Evolutionary conservation across 2,888 invertebrate species (phyloP).

Genomic region (Furcula furcula): DNA sequence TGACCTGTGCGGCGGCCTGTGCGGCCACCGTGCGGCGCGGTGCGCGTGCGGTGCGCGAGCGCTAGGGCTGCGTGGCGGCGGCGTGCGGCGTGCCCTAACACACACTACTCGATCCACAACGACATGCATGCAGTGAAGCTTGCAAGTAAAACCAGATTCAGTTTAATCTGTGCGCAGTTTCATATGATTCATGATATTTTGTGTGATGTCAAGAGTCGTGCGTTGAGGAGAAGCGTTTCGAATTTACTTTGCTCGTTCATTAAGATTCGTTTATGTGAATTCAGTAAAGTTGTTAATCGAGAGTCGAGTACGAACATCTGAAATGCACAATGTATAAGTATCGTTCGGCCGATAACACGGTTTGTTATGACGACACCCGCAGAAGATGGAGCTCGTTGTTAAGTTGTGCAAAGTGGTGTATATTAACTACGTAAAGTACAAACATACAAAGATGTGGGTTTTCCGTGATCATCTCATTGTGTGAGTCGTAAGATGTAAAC

Average conservation of each 20-base stretch:
- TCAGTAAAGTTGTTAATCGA: conserved; percentile 69
- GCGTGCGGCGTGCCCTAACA: conserved; percentile 45
- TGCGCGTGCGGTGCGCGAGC: conserved; percentile 38
- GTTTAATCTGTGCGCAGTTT: conserved; percentile 81
- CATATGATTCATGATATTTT: conserved; percentile 78
- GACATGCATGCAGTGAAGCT: conserved; percentile 81
- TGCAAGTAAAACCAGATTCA: conserved; percentile 80
- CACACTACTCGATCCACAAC: conserved; percentile 75
- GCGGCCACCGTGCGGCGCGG: conserved; percentile 38
- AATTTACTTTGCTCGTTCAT: conserved; percentile 77
- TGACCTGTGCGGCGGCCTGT: conserved; percentile 40
- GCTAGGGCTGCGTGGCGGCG: too few species aligned
- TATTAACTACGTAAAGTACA: conserved; percentile 70
- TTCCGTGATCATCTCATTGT: conserved; percentile 67
- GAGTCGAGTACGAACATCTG: conserved; percentile 76
- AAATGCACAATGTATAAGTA: conserved; percentile 76
- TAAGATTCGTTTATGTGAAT: conserved; percentile 69
- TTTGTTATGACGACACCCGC: conserved; percentile 59
- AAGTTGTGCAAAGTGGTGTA: conserved; percentile 80
- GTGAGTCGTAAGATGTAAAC: conserved; percentile 57
- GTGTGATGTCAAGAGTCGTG: conserved; percentile 81
- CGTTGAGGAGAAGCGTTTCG: conserved; percentile 82
- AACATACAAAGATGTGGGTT: conserved; percentile 80
- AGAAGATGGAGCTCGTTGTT: conserved; percentile 64
- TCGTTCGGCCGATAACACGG: conserved; percentile 52